Evolutionary conservation across 2,888 invertebrate genomes (phyloP).

Genomic region (Hesperia comma): DNA sequence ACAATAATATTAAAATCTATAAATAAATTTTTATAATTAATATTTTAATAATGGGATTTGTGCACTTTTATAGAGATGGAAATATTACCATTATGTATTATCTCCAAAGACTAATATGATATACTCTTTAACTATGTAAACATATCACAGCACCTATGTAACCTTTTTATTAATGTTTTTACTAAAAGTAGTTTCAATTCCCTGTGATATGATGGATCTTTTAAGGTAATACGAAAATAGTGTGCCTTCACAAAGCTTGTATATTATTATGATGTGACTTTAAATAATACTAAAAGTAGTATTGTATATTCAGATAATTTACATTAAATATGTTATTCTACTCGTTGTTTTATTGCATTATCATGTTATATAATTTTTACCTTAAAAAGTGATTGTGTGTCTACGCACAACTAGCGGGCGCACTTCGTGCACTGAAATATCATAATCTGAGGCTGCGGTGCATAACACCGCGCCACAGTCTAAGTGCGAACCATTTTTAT

Average conservation of each 20-base stretch:
- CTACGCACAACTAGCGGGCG: too few relatives aligned
- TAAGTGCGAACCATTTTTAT: too few relatives aligned
- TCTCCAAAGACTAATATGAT: not conserved
- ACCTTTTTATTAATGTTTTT: slow-evolving; percentile 6
- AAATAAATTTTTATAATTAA: not conserved
- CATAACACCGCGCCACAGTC: too few relatives aligned
- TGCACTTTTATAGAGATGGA: not conserved
- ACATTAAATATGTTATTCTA: too few relatives aligned
- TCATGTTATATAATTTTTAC: too few relatives aligned
- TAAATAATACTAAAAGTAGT: too few relatives aligned
- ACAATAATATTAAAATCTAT: not conserved
- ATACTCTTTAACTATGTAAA: slow-evolving; percentile 2
- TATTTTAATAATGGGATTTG: not conserved
- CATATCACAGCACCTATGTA: slow-evolving; percentile 25
- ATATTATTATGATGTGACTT: slow-evolving; percentile 7
- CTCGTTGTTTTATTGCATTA: too few relatives aligned
- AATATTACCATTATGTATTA: not conserved
- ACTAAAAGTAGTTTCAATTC: slow-evolving; percentile 18
- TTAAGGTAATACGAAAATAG: slow-evolving; percentile 10
- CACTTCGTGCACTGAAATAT: too few relatives aligned
- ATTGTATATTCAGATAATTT: too few relatives aligned
- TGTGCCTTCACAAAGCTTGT: slow-evolving; percentile 29
- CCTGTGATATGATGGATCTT: slow-evolving; percentile 29
- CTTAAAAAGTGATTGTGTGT: too few relatives aligned
- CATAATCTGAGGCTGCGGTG: too few relatives aligned